A percentile compares a stretch with the other conserved stretches of the same genome.
phyloP scores from a whole-genome alignment of 1,140 invertebrate genomes.

The Bombus haemorrhoidalis region DNA sequence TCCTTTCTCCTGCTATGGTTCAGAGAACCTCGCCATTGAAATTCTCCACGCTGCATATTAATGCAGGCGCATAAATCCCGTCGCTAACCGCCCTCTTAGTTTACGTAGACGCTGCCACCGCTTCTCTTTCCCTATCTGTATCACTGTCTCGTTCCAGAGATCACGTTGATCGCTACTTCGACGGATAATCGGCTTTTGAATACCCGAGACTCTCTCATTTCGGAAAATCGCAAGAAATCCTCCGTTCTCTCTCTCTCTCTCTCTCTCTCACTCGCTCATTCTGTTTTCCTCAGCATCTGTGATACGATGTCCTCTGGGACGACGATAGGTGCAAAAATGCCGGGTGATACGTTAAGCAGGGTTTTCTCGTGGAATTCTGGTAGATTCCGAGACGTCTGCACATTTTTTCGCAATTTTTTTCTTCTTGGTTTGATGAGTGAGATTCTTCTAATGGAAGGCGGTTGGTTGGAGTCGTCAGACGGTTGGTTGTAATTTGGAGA shows the following conservation, averaged over 20 bases:
- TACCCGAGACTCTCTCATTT: constrained; percentile 20
- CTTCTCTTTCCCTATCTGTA: neutral
- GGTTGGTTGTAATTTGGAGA: neutral
- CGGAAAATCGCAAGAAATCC: constrained; percentile 4
- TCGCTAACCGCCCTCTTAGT: constrained; percentile 45
- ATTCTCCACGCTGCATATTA: constrained; percentile 75
- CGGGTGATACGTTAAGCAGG: neutral
- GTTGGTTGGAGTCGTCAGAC: too few species aligned
- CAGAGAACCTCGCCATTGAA: constrained; percentile 63
- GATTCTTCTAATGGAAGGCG: neutral
- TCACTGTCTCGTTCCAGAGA: neutral
- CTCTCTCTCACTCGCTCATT: neutral
- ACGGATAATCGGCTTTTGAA: constrained; percentile 37
- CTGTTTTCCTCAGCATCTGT: too few species aligned
- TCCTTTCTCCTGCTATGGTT: neutral
- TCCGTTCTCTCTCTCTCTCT: neutral
- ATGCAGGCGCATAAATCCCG: constrained; percentile 71
- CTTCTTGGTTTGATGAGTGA: neutral
- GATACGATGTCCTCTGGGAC: too few species aligned
- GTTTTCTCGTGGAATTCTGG: neutral
- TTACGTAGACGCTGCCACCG: neutral
- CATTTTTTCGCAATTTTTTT: neutral
- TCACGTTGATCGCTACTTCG: constrained; percentile 31
- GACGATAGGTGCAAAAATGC: neutral
- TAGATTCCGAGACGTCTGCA: neutral